phyloP scores from a whole-genome alignment of 2,888 invertebrate genomes.

The Drosophila falleni region DNA sequence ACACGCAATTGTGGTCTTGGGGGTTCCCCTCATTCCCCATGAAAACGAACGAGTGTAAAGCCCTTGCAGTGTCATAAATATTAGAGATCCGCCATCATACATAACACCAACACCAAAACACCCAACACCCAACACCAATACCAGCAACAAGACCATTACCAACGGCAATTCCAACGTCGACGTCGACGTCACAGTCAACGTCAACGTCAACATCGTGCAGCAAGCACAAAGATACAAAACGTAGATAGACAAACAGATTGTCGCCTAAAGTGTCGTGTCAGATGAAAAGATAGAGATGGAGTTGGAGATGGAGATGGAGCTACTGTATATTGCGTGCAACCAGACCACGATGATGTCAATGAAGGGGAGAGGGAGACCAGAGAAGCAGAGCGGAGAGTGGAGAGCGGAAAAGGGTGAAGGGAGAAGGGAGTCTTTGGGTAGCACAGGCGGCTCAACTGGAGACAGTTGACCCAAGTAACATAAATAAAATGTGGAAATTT shows the following conservation, averaged over 20 bases:
- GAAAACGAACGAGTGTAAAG: constrained; percentile 20
- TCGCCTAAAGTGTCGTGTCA: constrained; percentile 67
- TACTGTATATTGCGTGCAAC: constrained; percentile 10
- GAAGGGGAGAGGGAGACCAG: neutral
- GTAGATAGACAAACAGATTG: constrained; percentile 78
- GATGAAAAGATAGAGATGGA: constrained; percentile 4
- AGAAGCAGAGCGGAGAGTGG: neutral
- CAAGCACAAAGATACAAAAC: constrained; percentile 61
- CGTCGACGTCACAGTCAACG: constrained; percentile 7
- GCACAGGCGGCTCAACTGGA: no score
- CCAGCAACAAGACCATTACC: constrained; percentile 7
- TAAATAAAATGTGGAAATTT: neutral
- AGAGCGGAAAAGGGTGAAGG: neutral
- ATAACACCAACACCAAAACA: constrained; percentile 33
- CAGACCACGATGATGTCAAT: neutral
- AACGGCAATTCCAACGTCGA: constrained; percentile 4
- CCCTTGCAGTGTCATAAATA: constrained; percentile 70
- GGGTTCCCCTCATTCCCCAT: neutral
- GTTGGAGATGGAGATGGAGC: constrained; percentile 4
- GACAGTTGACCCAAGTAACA: neutral
- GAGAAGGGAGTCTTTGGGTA: no score
- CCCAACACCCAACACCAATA: neutral
- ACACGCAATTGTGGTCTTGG: constrained; percentile 15
- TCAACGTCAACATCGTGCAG: constrained; percentile 19
- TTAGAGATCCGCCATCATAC: constrained; percentile 53